Percentiles rank a stretch among this genome's conserved stretches.
Conservation (phyloP, 2,113 vertebrate species). For the Catagonus wagneri region DNA sequence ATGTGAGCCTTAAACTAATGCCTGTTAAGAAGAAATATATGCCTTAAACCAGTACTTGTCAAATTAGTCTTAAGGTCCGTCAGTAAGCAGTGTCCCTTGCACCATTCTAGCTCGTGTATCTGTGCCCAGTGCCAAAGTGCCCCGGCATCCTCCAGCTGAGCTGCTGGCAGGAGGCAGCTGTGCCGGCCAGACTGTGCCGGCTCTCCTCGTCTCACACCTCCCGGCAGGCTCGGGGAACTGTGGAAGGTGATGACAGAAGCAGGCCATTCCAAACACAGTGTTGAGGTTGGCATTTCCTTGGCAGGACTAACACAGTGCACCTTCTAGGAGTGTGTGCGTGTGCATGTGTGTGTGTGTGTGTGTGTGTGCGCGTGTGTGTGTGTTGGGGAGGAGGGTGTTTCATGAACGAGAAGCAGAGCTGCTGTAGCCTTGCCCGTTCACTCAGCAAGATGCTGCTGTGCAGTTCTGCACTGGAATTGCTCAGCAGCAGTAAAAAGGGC, state of each 20-base stretch:
- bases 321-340: constrained; percentile 20
- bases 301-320: neutral
- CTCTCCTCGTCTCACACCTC: constrained; percentile 63
- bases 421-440: constrained; percentile 26
- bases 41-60: neutral
- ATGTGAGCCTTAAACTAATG: neutral
- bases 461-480: neutral
- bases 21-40: neutral
- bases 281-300: constrained; percentile 73
- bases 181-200: constrained; percentile 17
- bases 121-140: neutral
- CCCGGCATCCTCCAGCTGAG: neutral
- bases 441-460: neutral
- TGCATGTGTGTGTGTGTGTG: no score
- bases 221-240: neutral
- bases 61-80: neutral
- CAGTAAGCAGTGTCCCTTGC: neutral
- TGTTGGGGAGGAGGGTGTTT: neutral
- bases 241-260: constrained; percentile 75
- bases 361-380: no score
- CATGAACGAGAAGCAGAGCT: neutral
- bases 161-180: constrained; percentile 48
- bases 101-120: neutral
- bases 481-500: neutral
- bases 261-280: constrained; percentile 30